Conservation (phyloP, 1,140 invertebrate species). For the Rhyzopertha dominica region DNA sequence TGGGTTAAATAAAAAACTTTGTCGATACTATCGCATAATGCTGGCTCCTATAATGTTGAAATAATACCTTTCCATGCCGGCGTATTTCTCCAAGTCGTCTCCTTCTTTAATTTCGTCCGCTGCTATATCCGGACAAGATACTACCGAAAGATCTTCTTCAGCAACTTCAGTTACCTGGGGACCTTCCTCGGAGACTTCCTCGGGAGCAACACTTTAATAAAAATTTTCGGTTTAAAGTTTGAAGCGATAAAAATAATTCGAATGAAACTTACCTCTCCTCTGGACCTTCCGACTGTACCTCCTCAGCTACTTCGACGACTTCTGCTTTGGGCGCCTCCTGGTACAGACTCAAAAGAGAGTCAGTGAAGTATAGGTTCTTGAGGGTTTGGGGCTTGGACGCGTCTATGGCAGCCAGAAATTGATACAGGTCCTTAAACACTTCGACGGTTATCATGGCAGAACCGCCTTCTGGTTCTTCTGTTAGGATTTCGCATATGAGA, state of each 20-base stretch:
- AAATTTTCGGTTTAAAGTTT: not conserved
- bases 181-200: conserved; percentile 1
- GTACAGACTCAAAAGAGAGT: conserved; percentile 32
- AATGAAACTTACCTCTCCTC: conserved; percentile 2
- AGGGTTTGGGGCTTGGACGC: conserved; percentile 42
- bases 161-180: not conserved
- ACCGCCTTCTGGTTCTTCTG: conserved; percentile 75
- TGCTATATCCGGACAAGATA: too few relatives aligned
- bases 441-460: conserved; percentile 64
- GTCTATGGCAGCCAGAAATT: conserved; percentile 64
- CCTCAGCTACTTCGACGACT: conserved; percentile 10
- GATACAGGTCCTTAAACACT: conserved; percentile 63
- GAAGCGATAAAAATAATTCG: not conserved
- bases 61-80: too few relatives aligned
- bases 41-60: too few relatives aligned
- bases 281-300: not conserved
- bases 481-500: conserved; percentile 73
- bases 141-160: conserved; percentile 6
- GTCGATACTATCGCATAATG: too few relatives aligned
- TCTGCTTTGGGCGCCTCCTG: conserved; percentile 30
- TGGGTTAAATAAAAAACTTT: too few relatives aligned
- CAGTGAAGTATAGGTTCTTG: conserved; percentile 38
- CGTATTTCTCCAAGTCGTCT: too few relatives aligned
- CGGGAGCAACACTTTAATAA: not conserved
- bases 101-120: too few relatives aligned